phyloP scores from a whole-genome alignment of 1,140 invertebrate species.

The Ericerus pela region DNA sequence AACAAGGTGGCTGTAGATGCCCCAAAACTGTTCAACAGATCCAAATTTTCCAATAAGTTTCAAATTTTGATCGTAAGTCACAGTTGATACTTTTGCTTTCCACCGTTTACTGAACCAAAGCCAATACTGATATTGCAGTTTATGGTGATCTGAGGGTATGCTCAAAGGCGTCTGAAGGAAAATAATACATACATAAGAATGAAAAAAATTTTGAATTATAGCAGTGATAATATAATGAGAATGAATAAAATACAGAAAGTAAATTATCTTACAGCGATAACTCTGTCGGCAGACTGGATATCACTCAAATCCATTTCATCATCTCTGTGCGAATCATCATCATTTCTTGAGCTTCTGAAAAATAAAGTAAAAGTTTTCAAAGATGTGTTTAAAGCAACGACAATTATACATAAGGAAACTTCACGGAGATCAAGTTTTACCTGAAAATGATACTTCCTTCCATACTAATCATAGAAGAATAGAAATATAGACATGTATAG shows the following conservation, averaged over 20 bases:
- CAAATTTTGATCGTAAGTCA: slow-evolving; percentile 55
- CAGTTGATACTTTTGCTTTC: slow-evolving; percentile 46
- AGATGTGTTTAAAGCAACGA: too few species aligned
- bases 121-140: slow-evolving; percentile 75
- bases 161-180: slow-evolving; percentile 39
- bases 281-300: slow-evolving; percentile 3
- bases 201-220: not conserved
- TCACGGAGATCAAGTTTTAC: too few species aligned
- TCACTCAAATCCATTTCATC: slow-evolving; percentile 4
- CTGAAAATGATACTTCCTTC: too few species aligned
- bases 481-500: too few species aligned
- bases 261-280: not conserved
- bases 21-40: slow-evolving; percentile 95
- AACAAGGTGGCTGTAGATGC: slow-evolving; percentile 78
- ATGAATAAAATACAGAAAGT: not conserved
- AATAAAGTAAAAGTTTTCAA: too few species aligned
- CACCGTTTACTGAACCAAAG: slow-evolving; percentile 73
- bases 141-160: slow-evolving; percentile 62
- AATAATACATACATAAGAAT: slow-evolving; percentile 12
- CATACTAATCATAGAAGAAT: too few species aligned
- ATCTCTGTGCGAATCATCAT: slow-evolving; percentile 1
- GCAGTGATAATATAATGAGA: too few species aligned
- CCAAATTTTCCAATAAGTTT: slow-evolving; percentile 68
- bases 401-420: too few species aligned
- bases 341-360: not conserved